phyloP scores from a whole-genome alignment of 2,797 vertebrate species.

The Enteromius viviparus region DNA sequence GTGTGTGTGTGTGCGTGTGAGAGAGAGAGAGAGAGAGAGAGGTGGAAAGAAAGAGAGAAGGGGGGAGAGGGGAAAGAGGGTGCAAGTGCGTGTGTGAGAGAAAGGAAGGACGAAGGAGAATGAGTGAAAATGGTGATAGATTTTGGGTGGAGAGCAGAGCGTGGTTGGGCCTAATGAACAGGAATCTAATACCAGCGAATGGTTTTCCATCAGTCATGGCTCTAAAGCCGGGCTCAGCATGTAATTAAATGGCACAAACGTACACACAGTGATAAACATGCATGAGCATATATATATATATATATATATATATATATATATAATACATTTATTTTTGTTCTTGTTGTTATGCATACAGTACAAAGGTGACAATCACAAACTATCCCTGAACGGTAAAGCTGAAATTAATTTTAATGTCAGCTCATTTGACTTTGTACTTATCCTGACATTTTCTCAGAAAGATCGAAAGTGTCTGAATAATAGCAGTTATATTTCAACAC shows the following conservation, averaged over 20 bases:
- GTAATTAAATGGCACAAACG: conserved; percentile 54
- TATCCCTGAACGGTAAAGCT: neutral
- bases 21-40: neutral
- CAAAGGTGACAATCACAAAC: too few species aligned
- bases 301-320: too few species aligned
- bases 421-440: neutral
- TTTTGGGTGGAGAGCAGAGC: conserved; percentile 52
- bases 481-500: neutral
- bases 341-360: neutral
- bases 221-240: conserved; percentile 20
- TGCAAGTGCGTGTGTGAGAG: conserved; percentile 17
- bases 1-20: neutral
- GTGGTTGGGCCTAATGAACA: conserved; percentile 50
- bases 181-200: conserved; percentile 45
- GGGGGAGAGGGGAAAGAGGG: neutral
- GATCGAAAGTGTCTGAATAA: neutral
- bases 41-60: neutral
- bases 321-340: too few species aligned
- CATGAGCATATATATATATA: neutral
- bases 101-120: conserved; percentile 14
- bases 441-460: neutral
- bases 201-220: conserved; percentile 55
- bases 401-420: neutral
- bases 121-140: conserved; percentile 55
- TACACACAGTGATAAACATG: conserved; percentile 40